Evolutionary conservation across 2,888 invertebrate species (phyloP).

Genomic region (Zaprionus obscuricornis): DNA sequence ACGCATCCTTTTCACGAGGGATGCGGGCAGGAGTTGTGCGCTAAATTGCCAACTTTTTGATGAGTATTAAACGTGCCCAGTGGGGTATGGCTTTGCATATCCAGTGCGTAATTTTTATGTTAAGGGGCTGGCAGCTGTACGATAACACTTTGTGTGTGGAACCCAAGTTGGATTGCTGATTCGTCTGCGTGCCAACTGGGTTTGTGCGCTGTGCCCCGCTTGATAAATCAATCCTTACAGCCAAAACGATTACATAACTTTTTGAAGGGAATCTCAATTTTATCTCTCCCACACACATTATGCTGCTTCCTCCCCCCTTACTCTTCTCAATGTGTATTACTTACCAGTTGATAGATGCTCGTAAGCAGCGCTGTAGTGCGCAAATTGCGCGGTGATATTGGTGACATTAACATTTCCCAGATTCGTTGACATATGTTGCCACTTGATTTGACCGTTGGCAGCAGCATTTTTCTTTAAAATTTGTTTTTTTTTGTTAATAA

Average conservation of each 20-base stretch:
- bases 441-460: constrained; percentile 42
- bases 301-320: no score
- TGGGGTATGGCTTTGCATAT: constrained; percentile 84
- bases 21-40: constrained; percentile 43
- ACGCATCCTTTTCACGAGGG: neutral
- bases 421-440: constrained; percentile 42
- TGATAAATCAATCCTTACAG: constrained; percentile 23
- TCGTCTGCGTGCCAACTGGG: constrained; percentile 50
- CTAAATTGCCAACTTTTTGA: constrained; percentile 35
- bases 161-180: constrained; percentile 54
- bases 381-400: constrained; percentile 81
- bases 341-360: constrained; percentile 83
- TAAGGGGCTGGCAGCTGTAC: constrained; percentile 58
- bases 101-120: constrained; percentile 82
- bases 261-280: no score
- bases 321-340: constrained; percentile 45
- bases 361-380: constrained; percentile 82
- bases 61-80: constrained; percentile 62
- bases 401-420: constrained; percentile 72
- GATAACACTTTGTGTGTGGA: neutral
- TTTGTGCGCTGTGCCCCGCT: constrained; percentile 65
- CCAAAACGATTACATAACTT: no score
- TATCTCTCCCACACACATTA: no score
- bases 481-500: neutral
- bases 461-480: constrained; percentile 50